phyloP scores from a whole-genome alignment of 2,888 invertebrate genomes.

The Amiota communis region DNA sequence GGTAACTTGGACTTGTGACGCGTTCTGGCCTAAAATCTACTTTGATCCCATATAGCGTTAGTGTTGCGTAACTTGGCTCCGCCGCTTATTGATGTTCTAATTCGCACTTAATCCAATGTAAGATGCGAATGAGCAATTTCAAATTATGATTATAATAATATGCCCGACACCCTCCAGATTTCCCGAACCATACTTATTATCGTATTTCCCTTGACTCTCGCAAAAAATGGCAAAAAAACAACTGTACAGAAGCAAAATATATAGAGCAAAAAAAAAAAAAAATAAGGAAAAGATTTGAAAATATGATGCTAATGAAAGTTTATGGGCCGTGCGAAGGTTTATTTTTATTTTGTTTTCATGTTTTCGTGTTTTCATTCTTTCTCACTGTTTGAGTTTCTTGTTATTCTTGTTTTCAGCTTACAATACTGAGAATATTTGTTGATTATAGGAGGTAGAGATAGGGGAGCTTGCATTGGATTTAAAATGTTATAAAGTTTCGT shows the following conservation, averaged over 20 bases:
- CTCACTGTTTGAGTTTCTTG: conserved; percentile 45
- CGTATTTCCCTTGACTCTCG: too few relatives aligned
- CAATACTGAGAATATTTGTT: too few relatives aligned
- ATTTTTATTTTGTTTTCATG: conserved; percentile 62
- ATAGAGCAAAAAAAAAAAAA: conserved; percentile 38
- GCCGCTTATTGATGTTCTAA: conserved; percentile 66
- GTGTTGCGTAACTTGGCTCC: conserved; percentile 57
- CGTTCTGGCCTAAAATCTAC: conserved; percentile 50
- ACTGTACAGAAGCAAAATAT: conserved; percentile 9
- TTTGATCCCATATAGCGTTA: conserved; percentile 61
- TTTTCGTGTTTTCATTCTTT: conserved; percentile 26
- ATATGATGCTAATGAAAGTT: conserved; percentile 68
- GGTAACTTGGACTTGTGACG: neutral
- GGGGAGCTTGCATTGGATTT: too few relatives aligned
- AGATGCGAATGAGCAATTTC: conserved; percentile 69
- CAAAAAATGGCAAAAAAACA: conserved; percentile 32
- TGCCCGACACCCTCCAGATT: neutral
- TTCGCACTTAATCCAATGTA: conserved; percentile 68
- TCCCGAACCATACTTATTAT: neutral
- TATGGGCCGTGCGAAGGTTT: conserved; percentile 68
- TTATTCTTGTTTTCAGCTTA: conserved; percentile 36
- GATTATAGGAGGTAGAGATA: too few relatives aligned
- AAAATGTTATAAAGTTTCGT: too few relatives aligned
- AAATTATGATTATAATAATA: conserved; percentile 65
- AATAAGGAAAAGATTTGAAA: conserved; percentile 65